Base-by-base conservation (phyloP, 2,888 invertebrate species). In the Eristalis pertinax region DNA sequence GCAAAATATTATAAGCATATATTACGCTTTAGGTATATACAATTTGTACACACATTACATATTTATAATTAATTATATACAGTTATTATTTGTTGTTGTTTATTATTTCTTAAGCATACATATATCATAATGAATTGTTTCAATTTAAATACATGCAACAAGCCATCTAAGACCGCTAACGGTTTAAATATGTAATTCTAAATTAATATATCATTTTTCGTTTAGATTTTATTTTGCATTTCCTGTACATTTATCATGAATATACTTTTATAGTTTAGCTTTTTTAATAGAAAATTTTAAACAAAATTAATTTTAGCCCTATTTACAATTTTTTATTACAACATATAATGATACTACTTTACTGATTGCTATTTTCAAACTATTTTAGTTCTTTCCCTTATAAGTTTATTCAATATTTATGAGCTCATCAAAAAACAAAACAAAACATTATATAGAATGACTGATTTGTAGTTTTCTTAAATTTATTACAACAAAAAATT, bases 381-480 rank as follows among this genome's bases (percentile, higher is more conserved):
- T 83, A 72, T 83, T 73, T 75, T 78, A 77, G 74, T 74, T 83
- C 63, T 74, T 86, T 72, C 75, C 79, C 70, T 83, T 86, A 83
- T 75, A 83, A 75, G 75, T 86, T 86, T 86, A 83, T 83, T 83
- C 72, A 60, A 60, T 11, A 41, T 79, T 72, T 74, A 72, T 74
- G 83, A 83, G 83, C 86, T 75, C 83, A 86, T 86, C 70, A 82
- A 78, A 32, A 79, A 79, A 74, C 60, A 81, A 81, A 77, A 29
- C 63, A 81, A 81, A 62, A 81, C 63, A 64, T 38, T 73, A 75
- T 68, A 84, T 76, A 32, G 73, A 87, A 84, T 76, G 87, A 87
- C 87, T 87, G 87, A 87, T 80, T 84, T 84, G 84, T 87, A 87
- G 87, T 87, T 87, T 84, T 87, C 87, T 80, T 87, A 87, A 80